Evolutionary conservation across 2,888 invertebrate genomes (phyloP).

Genomic region (Leptogaster cylindrica): DNA sequence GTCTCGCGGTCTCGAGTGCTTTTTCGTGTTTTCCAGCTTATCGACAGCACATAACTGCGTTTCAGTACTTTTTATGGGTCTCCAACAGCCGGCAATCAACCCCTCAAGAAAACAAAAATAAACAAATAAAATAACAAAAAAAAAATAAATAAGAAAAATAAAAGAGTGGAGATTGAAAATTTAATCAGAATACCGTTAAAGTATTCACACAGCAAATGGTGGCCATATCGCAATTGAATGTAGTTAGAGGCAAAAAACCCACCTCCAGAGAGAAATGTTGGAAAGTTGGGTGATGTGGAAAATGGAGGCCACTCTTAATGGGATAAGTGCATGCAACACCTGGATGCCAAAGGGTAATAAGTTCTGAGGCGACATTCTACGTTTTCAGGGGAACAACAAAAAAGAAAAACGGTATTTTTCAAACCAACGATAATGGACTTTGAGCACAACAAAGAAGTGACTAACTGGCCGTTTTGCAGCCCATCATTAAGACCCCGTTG

Average conservation of each 20-base stretch:
- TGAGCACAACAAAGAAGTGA: constrained; percentile 27
- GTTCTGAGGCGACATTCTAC: neutral
- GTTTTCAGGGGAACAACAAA: too few species aligned
- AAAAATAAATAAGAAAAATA: too few species aligned
- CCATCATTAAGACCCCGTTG: neutral
- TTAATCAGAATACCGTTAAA: constrained; percentile 22
- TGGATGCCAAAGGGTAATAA: neutral
- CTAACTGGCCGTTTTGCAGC: constrained; percentile 37
- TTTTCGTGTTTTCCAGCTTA: constrained; percentile 32
- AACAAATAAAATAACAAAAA: too few species aligned
- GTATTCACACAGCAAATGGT: constrained; percentile 17
- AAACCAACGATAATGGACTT: constrained; percentile 27
- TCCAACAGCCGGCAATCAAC: constrained; percentile 10
- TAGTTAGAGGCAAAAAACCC: too few species aligned
- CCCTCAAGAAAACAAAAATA: too few species aligned
- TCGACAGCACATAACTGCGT: constrained; percentile 1
- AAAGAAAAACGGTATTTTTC: neutral
- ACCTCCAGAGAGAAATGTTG: neutral
- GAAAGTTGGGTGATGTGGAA: neutral
- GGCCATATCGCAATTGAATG: constrained; percentile 22
- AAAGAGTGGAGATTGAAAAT: constrained; percentile 13
- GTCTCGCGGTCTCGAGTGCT: constrained; percentile 23
- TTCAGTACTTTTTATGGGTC: constrained; percentile 25
- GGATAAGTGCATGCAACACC: constrained; percentile 30
- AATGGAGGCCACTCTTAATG: constrained; percentile 20